Evolutionary conservation across 2,888 invertebrate genomes (phyloP).

Genomic region (Oligia strigilis): DNA sequence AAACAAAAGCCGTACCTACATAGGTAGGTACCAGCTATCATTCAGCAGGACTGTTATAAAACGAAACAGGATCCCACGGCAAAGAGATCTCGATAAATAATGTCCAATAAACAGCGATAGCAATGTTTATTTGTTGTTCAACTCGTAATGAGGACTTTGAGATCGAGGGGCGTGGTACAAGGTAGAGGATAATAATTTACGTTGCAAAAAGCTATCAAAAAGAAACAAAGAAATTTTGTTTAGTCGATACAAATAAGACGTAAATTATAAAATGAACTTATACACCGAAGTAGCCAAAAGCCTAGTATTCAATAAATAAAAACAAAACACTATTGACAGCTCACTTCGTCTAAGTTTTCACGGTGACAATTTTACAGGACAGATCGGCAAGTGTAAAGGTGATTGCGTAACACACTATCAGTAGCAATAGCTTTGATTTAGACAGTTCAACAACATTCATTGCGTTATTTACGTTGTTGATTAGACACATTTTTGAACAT

Average conservation of each 20-base stretch:
- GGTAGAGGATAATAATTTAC: conserved; percentile 2
- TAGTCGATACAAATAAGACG: neutral
- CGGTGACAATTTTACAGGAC: neutral
- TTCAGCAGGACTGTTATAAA: conserved; percentile 41
- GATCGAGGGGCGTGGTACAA: conserved; percentile 57
- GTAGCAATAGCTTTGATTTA: no score
- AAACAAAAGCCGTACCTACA: conserved; percentile 11
- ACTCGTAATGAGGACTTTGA: conserved; percentile 80
- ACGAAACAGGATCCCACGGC: conserved; percentile 55
- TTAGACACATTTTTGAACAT: no score
- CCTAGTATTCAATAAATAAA: neutral
- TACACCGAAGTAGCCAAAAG: neutral
- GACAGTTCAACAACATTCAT: no score
- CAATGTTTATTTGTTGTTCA: conserved; percentile 83
- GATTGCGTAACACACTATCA: no score
- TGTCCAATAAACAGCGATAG: conserved; percentile 79
- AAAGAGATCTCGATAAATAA: conserved; percentile 78
- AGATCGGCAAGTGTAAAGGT: neutral
- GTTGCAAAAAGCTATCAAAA: fast-evolving
- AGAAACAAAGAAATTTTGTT: neutral
- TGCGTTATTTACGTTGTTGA: no score
- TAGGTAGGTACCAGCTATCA: neutral
- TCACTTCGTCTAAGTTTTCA: no score
- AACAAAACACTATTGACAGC: neutral
- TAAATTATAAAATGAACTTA: neutral